phyloP scores from a whole-genome alignment of 1,140 invertebrate species.

The Drosophila kurseongensis region DNA sequence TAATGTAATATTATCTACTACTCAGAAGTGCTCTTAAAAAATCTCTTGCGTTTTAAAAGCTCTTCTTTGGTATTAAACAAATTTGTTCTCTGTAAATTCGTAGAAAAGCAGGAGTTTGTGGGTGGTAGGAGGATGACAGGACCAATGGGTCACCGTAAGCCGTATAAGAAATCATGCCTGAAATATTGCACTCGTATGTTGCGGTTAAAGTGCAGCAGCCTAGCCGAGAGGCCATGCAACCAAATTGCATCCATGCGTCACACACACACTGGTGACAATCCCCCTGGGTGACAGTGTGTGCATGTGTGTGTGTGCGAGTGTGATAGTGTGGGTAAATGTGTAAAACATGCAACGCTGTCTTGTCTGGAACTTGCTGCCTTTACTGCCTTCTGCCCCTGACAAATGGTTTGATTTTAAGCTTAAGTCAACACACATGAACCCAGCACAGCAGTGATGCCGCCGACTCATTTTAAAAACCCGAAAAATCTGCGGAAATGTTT shows the following conservation, averaged over 20 bases:
- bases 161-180: conserved; percentile 79
- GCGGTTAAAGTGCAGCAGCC: conserved; percentile 78
- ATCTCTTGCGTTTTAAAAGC: no score
- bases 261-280: conserved; percentile 41
- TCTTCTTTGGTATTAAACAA: no score
- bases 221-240: conserved; percentile 56
- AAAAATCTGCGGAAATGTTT: not conserved
- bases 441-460: conserved; percentile 16
- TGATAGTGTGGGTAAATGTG: conserved; percentile 44
- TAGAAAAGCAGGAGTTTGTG: conserved; percentile 24
- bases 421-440: conserved; percentile 57
- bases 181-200: conserved; percentile 77
- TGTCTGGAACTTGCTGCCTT: conserved; percentile 58
- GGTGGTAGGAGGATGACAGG: conserved; percentile 12
- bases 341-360: conserved; percentile 77
- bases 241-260: conserved; percentile 76
- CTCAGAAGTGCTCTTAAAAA: no score
- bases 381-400: conserved; percentile 50
- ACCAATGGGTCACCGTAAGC: conserved; percentile 31
- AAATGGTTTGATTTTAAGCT: conserved; percentile 81
- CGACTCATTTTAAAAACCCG: conserved; percentile 11
- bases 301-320: conserved; percentile 22
- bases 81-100: conserved; percentile 5
- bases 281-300: conserved; percentile 11
- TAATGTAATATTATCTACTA: no score